These are phyloP conservation scores for Habropoda laboriosa DNA, from an alignment of 1,140 invertebrate species.

Conservation along the genomic window DNA sequence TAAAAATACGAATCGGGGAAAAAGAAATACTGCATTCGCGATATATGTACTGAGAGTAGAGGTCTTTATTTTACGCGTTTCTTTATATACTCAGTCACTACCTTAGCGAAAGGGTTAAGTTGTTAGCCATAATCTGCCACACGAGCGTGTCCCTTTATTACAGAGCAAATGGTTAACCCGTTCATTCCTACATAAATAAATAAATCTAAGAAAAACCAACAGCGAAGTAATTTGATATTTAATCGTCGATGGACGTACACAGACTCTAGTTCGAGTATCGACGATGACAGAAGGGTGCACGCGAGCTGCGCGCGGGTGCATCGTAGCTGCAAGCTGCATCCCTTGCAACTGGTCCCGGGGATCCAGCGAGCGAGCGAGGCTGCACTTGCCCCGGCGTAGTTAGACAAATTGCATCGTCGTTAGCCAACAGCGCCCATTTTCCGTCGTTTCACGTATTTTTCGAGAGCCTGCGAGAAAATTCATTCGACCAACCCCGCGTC, in stretches of 20 bases:
- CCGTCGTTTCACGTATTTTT: neutral
- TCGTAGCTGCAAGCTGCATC: slow-evolving; percentile 51
- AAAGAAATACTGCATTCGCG: too few species aligned
- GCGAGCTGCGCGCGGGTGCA: slow-evolving; percentile 28
- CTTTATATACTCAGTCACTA: too few species aligned
- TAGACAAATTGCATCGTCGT: slow-evolving; percentile 28
- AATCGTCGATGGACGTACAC: neutral
- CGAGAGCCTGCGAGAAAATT: neutral
- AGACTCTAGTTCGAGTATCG: slow-evolving; percentile 18
- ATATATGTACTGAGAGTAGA: too few species aligned
- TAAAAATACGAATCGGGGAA: too few species aligned
- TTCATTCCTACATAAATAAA: too few species aligned
- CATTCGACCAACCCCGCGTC: neutral
- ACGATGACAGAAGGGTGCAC: slow-evolving; percentile 9
- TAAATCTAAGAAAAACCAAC: too few species aligned
- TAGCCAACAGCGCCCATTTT: slow-evolving; percentile 3
- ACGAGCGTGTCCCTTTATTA: too few species aligned
- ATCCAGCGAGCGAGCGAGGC: slow-evolving; percentile 47
- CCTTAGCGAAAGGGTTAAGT: too few species aligned
- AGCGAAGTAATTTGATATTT: too few species aligned
- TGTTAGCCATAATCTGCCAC: too few species aligned
- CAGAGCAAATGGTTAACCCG: too few species aligned
- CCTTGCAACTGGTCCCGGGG: slow-evolving; percentile 59
- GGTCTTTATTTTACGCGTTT: too few species aligned
- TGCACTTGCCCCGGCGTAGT: slow-evolving; percentile 27